A percentile compares a stretch with the other conserved stretches of the same genome.
phyloP scores from a whole-genome alignment of 2,113 vertebrate genomes.

The Bombycilla garrulus region DNA sequence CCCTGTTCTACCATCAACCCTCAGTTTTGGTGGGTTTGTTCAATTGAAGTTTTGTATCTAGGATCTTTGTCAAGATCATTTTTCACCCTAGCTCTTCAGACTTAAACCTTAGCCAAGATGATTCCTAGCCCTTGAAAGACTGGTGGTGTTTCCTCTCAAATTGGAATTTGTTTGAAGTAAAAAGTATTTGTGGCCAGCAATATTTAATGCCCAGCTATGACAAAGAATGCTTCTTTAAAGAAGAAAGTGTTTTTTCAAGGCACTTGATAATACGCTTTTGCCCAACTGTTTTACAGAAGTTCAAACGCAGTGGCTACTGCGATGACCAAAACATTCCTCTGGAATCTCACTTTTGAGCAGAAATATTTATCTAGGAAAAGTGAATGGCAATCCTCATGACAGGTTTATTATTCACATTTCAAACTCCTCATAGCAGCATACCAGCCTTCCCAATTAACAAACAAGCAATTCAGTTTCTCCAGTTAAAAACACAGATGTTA shows the following conservation, averaged over 20 bases:
- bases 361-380: background rate
- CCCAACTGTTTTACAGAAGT: background rate
- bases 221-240: background rate
- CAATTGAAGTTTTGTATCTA: background rate
- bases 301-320: background rate
- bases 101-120: background rate
- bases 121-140: background rate
- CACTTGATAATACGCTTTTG: background rate
- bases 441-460: slow-evolving; percentile 18
- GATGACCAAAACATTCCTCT: background rate
- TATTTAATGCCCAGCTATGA: background rate
- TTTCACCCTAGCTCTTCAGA: background rate
- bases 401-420: slow-evolving; percentile 1
- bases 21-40: rapidly evolving
- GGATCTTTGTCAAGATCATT: background rate
- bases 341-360: background rate
- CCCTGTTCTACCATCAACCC: background rate
- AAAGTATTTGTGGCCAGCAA: background rate
- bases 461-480: background rate
- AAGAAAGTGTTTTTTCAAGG: background rate
- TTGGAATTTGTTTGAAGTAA: background rate
- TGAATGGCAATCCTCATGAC: background rate
- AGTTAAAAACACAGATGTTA: slow-evolving; percentile 1
- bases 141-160: background rate
- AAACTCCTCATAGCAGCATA: background rate